A percentile compares a stretch with the other conserved stretches of the same genome.
These are phyloP conservation scores for Pipra filicauda DNA, from an alignment of 2,113 vertebrate species.

Conservation along the genomic window DNA sequence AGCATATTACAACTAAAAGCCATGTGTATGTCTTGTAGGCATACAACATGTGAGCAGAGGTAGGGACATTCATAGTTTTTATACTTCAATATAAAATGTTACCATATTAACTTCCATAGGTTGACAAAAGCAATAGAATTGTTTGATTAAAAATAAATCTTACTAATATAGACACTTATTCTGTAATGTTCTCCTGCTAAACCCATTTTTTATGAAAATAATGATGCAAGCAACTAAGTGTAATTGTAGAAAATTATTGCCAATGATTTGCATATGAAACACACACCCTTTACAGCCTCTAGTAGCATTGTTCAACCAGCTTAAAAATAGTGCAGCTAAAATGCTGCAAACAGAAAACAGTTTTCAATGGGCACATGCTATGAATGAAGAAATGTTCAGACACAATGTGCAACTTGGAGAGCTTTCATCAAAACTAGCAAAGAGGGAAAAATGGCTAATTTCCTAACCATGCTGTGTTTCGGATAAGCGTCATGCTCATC, in stretches of 20 bases:
- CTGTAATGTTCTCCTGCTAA: constrained; percentile 30
- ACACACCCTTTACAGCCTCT: constrained; percentile 70
- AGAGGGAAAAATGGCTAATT: constrained; percentile 47
- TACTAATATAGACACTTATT: constrained; percentile 19
- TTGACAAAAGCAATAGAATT: neutral
- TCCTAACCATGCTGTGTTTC: constrained; percentile 28
- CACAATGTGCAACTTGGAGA: constrained; percentile 61
- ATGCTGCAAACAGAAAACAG: constrained; percentile 52
- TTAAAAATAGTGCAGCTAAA: constrained; percentile 73
- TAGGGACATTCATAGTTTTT: neutral
- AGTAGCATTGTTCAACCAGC: constrained; percentile 69
- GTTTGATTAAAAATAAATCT: constrained; percentile 41
- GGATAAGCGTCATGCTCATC: neutral
- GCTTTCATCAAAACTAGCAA: constrained; percentile 59
- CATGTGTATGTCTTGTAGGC: neutral
- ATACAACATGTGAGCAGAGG: neutral
- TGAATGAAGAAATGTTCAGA: constrained; percentile 65
- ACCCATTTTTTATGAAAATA: constrained; percentile 59
- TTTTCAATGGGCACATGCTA: constrained; percentile 64
- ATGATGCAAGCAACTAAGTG: constrained; percentile 56
- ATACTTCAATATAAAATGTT: neutral
- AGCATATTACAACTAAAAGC: neutral
- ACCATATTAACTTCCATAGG: neutral
- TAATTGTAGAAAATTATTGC: constrained; percentile 71
- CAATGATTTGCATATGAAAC: constrained; percentile 73